Conservation (phyloP, 2,797 vertebrate species). For the Syndactyla subalaris region DNA sequence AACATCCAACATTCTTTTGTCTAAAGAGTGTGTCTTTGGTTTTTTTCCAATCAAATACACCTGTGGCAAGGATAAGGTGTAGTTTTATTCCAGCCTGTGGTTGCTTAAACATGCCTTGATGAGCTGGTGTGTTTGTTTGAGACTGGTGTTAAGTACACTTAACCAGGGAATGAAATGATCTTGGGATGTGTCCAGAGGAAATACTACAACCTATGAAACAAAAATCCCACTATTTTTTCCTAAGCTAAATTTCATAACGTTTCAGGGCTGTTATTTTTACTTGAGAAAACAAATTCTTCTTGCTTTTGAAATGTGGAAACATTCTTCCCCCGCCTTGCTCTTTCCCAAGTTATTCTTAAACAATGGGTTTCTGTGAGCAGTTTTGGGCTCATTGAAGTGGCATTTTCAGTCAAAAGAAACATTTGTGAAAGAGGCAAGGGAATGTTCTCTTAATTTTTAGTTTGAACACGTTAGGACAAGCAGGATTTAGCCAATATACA, state of each 20-base stretch:
- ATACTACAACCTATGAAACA: not conserved
- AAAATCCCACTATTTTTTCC: not conserved
- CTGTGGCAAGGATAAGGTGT: not conserved
- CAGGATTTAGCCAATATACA: accelerated
- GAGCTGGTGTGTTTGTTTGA: not conserved
- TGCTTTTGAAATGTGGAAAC: not conserved
- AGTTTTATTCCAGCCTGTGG: not conserved
- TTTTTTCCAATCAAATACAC: not conserved
- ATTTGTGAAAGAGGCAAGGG: not conserved
- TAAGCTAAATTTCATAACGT: not conserved
- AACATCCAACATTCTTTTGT: not conserved
- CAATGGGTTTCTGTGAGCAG: not conserved
- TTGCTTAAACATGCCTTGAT: not conserved
- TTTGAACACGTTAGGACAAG: not conserved
- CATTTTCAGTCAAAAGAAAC: not conserved
- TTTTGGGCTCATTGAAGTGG: not conserved
- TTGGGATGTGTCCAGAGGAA: not conserved
- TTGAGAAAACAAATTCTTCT: not conserved
- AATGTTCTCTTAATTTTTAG: not conserved
- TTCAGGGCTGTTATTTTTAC: not conserved
- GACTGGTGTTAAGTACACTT: not conserved
- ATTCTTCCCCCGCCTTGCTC: not conserved
- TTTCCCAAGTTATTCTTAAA: not conserved
- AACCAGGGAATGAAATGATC: not conserved
- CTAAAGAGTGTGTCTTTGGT: not conserved